Evolutionary conservation across 2,113 vertebrate species (phyloP), one percentile per base, ranked within the genome.

Genomic region (Gallinago undulata): DNA sequence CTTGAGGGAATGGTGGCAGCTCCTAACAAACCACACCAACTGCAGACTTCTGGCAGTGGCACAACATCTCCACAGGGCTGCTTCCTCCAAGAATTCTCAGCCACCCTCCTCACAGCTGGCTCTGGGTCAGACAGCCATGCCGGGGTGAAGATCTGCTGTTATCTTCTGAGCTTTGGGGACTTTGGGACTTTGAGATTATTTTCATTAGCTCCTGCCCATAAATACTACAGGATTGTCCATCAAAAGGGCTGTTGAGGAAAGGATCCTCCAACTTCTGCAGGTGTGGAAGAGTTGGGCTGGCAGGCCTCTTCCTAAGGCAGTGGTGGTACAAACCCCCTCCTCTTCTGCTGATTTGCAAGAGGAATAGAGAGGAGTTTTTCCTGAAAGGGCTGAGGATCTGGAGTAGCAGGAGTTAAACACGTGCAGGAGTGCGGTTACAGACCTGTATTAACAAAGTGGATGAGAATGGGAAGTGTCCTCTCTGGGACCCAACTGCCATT

Each of bases 1-100:
- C 3, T 3, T 45, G 27, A 3, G 31, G 33, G 11, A 68, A 9
- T 1, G 1, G 18, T 1, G 2, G 31, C 64, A 53, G 22, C 41
- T 80, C 59, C 51, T 37, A 27, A 63, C 2, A 5, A 76, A 15
- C 8, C 0, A 2, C 59, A 2, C 59, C 4, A 14, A 2, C 45
- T 59, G 60, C 31, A 53, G 50, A 10, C 21, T 30, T 39, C 13
- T 68, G 74, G 33, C 66, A 80, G 73, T 2, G 0, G 14, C 2
- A 2, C 35, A 39, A 27, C 25, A 5, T 39, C 60, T 35, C 69
- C 8, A 28, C 1, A 2, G 64, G 22, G 53, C 79, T 41, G 51
- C 66, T 78, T 67, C n/a, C 70, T 25, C 55, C 0, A 0, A 31
- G 66, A 39, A n/a, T 2, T 64, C 25, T 31, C 47, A 57, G 2